Evolutionary conservation across 2,797 vertebrate species (phyloP).

Genomic region (Neostethus bicornis): DNA sequence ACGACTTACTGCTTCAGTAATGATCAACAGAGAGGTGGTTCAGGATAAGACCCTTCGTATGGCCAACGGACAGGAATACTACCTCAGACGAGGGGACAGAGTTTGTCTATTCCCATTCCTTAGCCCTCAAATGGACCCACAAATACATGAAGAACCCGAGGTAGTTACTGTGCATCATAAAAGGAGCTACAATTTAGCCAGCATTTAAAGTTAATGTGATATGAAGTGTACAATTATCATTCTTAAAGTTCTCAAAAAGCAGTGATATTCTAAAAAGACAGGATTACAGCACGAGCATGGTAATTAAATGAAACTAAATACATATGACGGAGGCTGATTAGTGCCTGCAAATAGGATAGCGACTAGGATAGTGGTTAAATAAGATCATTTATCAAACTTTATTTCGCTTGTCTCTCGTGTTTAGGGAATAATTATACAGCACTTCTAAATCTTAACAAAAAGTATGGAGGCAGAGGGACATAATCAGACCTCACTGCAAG

Average conservation of each 20-base stretch:
- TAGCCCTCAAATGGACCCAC: constrained; percentile 89
- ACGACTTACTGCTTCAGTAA: constrained; percentile 85
- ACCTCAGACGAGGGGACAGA: constrained; percentile 83
- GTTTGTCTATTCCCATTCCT: constrained; percentile 88
- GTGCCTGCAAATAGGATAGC: constrained; percentile 40
- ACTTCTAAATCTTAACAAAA: constrained; percentile 13
- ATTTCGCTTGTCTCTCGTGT: constrained; percentile 8
- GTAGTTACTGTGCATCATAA: constrained; percentile 59
- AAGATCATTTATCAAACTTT: constrained; percentile 24
- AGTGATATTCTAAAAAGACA: constrained; percentile 12
- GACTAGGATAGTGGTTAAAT: constrained; percentile 2
- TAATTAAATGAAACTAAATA: constrained; percentile 37
- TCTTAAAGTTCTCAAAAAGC: background rate
- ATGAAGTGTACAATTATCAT: background rate
- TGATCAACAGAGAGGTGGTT: constrained; percentile 86
- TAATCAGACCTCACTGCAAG: constrained; percentile 1
- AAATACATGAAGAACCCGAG: constrained; percentile 87
- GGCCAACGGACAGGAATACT: constrained; percentile 79
- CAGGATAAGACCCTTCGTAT: constrained; percentile 77
- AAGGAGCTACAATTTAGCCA: background rate
- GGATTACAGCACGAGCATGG: constrained; percentile 29
- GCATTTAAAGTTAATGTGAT: background rate
- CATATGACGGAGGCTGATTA: constrained; percentile 41
- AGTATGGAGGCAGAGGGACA: background rate
- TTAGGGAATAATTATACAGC: constrained; percentile 7